Evolutionary conservation across 2,113 vertebrate species (phyloP).

Genomic region (Anarhynchus alexandrinus): DNA sequence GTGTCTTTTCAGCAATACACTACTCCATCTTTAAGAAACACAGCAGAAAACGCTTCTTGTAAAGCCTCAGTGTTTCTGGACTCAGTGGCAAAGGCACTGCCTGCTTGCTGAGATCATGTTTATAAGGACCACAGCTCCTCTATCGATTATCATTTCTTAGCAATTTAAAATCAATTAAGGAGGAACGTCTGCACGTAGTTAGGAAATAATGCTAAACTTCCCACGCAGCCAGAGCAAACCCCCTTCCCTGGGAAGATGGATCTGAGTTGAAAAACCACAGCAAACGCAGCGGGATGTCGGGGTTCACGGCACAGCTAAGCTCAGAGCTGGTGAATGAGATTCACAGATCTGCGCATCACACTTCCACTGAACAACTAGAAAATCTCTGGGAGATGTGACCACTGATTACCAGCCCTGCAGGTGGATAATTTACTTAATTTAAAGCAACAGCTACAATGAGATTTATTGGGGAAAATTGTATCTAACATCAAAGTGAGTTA

Average conservation of each 20-base stretch:
- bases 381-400: neutral
- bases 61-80: neutral
- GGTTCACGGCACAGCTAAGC: neutral
- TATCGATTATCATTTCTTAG: neutral
- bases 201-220: neutral
- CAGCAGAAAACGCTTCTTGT: neutral
- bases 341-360: neutral
- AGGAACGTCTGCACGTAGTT: neutral
- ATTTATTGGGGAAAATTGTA: neutral
- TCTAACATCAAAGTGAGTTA: neutral
- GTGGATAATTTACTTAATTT: neutral
- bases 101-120: neutral
- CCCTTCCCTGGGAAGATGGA: neutral
- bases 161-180: neutral
- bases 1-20: neutral
- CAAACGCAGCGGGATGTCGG: neutral
- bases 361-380: neutral
- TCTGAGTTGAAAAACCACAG: neutral
- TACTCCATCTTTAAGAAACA: neutral
- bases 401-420: neutral
- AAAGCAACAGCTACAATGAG: neutral
- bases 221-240: neutral
- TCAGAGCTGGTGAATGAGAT: neutral
- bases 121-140: neutral
- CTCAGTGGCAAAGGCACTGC: neutral